A percentile compares a stretch with the other conserved stretches of the same genome.
phyloP scores from a whole-genome alignment of 2,888 invertebrate species.

The Aleiodes leptofemur region DNA sequence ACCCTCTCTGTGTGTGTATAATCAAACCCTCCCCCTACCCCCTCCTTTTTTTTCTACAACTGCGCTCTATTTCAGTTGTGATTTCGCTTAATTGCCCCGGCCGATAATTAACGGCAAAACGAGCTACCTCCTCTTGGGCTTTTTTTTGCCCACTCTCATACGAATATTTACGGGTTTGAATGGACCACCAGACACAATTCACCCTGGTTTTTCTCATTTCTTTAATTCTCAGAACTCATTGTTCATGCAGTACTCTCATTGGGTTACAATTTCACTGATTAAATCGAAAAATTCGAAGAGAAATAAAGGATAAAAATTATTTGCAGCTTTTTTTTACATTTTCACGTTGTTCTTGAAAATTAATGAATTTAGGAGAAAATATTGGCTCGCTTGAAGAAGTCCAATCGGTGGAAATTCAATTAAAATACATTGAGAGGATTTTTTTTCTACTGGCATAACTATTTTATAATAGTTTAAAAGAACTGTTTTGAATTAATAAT shows the following conservation, averaged over 20 bases:
- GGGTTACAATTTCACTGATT: neutral
- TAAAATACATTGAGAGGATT: too few relatives aligned
- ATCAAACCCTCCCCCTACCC: neutral
- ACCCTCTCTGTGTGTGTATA: constrained; percentile 44
- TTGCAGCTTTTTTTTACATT: neutral
- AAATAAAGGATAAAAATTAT: too few relatives aligned
- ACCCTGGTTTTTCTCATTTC: constrained; percentile 29
- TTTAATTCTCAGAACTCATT: constrained; percentile 10
- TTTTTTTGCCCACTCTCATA: neutral
- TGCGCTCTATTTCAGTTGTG: constrained; percentile 33
- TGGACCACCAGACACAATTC: constrained; percentile 29
- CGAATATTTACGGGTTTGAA: constrained; percentile 25
- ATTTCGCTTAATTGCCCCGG: constrained; percentile 56
- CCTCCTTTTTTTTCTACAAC: neutral
- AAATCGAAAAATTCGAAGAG: neutral
- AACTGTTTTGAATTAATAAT: too few relatives aligned
- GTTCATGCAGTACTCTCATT: neutral
- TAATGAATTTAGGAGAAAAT: neutral
- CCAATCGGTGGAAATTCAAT: too few relatives aligned
- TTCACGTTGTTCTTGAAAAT: neutral
- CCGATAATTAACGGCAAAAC: constrained; percentile 56
- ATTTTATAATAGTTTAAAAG: too few relatives aligned
- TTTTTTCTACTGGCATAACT: too few relatives aligned
- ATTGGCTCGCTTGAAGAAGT: too few relatives aligned
- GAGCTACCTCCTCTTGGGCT: constrained; percentile 4